A percentile compares a stretch with the other conserved stretches of the same genome.
Conservation (phyloP, 2,113 vertebrate genomes). For the Pelecanoides urinatrix region DNA sequence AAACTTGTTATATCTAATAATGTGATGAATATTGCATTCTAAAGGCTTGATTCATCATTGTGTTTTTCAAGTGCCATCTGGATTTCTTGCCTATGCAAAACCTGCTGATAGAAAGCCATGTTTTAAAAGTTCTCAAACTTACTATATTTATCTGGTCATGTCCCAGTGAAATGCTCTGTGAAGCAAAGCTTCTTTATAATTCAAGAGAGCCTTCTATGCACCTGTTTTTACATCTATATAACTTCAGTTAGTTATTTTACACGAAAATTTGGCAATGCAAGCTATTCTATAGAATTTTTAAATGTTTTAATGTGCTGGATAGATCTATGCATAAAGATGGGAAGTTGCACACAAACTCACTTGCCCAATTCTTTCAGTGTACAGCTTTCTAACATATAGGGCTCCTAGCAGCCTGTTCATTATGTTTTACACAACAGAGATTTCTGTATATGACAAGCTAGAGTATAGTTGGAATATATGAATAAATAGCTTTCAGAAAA, state of each 20-base stretch:
- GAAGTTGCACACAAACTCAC: background rate
- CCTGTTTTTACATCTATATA: background rate
- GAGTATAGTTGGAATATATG: background rate
- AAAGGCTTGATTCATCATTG: constrained; percentile 37
- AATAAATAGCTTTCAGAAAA: background rate
- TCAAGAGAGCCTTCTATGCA: background rate
- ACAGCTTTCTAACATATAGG: background rate
- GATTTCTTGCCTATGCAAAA: constrained; percentile 2
- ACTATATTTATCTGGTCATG: background rate
- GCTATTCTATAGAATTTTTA: background rate
- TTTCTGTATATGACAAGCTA: background rate
- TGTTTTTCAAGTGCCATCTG: constrained; percentile 39
- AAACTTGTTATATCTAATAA: constrained; percentile 30
- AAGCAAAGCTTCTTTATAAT: background rate
- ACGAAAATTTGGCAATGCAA: background rate
- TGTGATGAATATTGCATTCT: constrained; percentile 47
- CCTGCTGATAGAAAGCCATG: background rate
- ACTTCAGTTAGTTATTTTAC: background rate
- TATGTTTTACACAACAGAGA: background rate
- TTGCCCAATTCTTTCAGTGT: background rate
- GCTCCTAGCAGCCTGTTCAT: background rate
- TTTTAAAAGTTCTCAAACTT: background rate
- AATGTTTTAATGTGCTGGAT: background rate
- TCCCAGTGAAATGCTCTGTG: background rate
- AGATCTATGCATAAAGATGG: background rate